Base-by-base conservation (phyloP, 2,797 vertebrate species). In the Sebastolobus altivelis region DNA sequence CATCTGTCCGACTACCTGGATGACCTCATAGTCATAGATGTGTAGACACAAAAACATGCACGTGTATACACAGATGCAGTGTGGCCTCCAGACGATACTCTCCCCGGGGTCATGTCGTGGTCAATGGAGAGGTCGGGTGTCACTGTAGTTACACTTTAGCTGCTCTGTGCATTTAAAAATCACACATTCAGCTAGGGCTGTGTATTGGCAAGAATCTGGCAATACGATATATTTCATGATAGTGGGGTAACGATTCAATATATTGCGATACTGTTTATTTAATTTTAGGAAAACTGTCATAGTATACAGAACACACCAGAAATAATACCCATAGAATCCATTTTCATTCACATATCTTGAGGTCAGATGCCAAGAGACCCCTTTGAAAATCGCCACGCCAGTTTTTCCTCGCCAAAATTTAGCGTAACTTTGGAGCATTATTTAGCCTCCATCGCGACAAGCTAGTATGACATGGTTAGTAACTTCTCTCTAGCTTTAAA, bases 1-100 rank as follows among this genome's bases (percentile, higher is more conserved):
- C 81, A 66, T 80, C 81, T 87, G 84, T 78, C 33, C 25, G 69
- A 80, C 46, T 70, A 85, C 87, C 46, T 70, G 54, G 35, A 81
- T 60, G 80, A 82, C 78, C 83, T 49, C 40, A 54, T 54, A 52
- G 52, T 22, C 40, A 72, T 66, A 80, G 61, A 85, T 29, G 37
- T 72, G 67, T 58, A 14, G 49, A 65, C 75, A 71, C 11, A 72
- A 56, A 78, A 35, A 73, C 66, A 62, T 25, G 8, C 16, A 65
- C 60, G 4, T 65, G 20, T 60, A 35, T 4, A 61, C 67, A 72
- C 49, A 54, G 74, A 77, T 58, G 65, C 56, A 2, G 14, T 18
- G 59, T 77, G 72, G 40, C 78, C 71, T 79, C 56, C 11, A 11
- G 49, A 25, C 77, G 80, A 65, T 49, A 25, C 56, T 61, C 22